Conservation (phyloP, 2,888 invertebrate genomes). For the Scelioninae gen. 1 region DNA sequence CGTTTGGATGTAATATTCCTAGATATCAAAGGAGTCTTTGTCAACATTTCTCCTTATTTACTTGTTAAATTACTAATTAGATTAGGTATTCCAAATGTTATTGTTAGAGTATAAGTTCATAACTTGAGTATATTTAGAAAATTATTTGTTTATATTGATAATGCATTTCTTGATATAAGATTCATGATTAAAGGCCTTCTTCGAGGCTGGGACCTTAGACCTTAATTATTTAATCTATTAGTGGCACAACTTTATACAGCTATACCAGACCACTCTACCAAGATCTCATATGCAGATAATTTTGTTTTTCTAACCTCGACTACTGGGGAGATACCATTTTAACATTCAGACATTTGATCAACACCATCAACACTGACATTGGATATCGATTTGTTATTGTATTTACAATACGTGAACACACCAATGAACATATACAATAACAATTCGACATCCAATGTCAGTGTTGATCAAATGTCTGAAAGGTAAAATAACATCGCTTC, state of each 20-base stretch:
- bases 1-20: constrained; percentile 4
- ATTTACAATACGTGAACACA: too few species aligned
- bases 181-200: constrained; percentile 2
- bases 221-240: constrained; percentile 20
- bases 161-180: neutral
- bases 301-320: too few species aligned
- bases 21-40: constrained; percentile 2
- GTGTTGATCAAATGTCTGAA: too few species aligned
- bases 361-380: too few species aligned
- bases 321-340: too few species aligned
- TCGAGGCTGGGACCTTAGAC: constrained; percentile 6
- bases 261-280: neutral
- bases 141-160: constrained; percentile 1
- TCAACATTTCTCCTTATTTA: neutral
- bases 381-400: too few species aligned
- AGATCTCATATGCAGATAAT: constrained; percentile 13
- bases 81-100: neutral
- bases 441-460: too few species aligned
- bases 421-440: too few species aligned
- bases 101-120: neutral
- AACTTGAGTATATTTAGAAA: neutral
- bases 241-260: neutral
- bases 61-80: neutral
- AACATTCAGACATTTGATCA: too few species aligned
- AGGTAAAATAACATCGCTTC: too few species aligned